Percentiles rank a stretch among this genome's conserved stretches.
Evolutionary conservation across 2,113 vertebrate genomes (phyloP).

Genomic region (Phycodurus eques): DNA sequence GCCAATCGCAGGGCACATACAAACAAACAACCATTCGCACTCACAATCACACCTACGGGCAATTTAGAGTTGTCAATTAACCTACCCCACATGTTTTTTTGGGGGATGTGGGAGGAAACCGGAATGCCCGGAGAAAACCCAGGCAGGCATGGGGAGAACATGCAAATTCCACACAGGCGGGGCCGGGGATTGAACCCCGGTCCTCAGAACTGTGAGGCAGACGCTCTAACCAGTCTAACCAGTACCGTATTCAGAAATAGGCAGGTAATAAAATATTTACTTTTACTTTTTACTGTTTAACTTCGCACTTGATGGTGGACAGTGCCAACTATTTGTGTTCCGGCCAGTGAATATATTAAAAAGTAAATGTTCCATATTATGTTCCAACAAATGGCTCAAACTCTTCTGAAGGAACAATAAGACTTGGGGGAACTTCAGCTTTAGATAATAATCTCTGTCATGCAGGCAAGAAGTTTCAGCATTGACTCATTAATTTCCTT

Average conservation of each 20-base stretch:
- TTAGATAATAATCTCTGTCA: background rate
- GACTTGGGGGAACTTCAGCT: background rate
- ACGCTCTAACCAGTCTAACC: too few relatives aligned
- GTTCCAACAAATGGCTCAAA: background rate
- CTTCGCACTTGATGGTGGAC: background rate
- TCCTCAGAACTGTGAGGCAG: too few relatives aligned
- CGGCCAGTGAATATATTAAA: background rate
- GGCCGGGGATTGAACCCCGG: too few relatives aligned
- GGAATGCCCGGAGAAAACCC: too few relatives aligned
- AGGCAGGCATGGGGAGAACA: too few relatives aligned
- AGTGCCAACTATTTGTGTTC: background rate
- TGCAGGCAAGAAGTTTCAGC: slow-evolving; percentile 1
- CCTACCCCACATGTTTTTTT: too few relatives aligned
- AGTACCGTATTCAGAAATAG: background rate
- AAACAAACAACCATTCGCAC: too few relatives aligned
- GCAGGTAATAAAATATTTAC: background rate
- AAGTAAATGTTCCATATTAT: background rate
- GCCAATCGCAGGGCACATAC: too few relatives aligned
- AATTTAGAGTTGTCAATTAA: too few relatives aligned
- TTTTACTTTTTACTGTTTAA: background rate
- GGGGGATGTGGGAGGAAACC: too few relatives aligned
- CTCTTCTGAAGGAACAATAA: background rate
- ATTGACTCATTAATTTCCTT: slow-evolving; percentile 4
- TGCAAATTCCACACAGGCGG: too few relatives aligned
- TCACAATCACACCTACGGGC: too few relatives aligned